phyloP scores from a whole-genome alignment of 2,797 vertebrate species.

The Liasis olivaceus region DNA sequence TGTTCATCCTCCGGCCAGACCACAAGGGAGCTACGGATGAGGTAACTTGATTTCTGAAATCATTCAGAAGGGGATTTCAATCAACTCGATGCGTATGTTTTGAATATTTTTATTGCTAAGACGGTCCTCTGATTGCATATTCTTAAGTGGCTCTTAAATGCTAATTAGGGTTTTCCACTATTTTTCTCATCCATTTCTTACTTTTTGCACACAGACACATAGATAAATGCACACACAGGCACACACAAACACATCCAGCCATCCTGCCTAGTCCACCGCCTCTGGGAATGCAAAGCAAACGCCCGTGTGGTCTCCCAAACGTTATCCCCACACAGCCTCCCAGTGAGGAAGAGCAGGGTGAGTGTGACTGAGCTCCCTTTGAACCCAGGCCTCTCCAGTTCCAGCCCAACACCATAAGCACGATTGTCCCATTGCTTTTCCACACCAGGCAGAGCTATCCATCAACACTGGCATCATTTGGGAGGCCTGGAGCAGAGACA shows the following conservation, averaged over 20 bases:
- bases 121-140: too few relatives aligned
- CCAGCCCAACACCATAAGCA: neutral
- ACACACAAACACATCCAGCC: neutral
- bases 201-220: neutral
- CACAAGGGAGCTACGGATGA: slow-evolving; percentile 9
- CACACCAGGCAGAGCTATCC: neutral
- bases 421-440: neutral
- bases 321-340: too few relatives aligned
- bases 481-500: neutral
- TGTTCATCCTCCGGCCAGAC: slow-evolving; percentile 61
- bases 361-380: neutral
- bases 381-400: neutral
- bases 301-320: too few relatives aligned
- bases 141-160: neutral
- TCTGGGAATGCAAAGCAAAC: neutral
- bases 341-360: neutral
- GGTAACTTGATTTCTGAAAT: slow-evolving; percentile 45
- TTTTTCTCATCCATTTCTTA: neutral
- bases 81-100: neutral
- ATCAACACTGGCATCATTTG: neutral
- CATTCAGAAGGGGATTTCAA: neutral
- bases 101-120: neutral
- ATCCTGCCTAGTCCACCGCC: neutral
- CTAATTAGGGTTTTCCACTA: neutral
- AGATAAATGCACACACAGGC: too few relatives aligned